Evolutionary conservation across 2,888 invertebrate genomes (phyloP), one percentile per base, ranked within the genome.

Genomic region (Cephalotes varians): DNA sequence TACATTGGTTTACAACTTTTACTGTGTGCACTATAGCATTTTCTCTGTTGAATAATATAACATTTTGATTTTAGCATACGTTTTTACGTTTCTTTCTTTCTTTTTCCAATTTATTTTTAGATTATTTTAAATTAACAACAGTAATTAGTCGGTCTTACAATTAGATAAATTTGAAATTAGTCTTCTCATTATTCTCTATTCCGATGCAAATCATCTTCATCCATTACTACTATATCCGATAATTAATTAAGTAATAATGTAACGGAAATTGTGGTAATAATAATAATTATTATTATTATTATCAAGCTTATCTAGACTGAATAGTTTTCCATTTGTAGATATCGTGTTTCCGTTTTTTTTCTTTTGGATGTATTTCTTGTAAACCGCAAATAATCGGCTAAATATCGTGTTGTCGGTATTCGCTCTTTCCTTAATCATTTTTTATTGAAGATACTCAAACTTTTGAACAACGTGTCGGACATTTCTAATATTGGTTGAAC

Each of bases 1-100:
- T n/a, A 56, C 40, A 58, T 72, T 40, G 15, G 54, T 71, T 54
- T 37, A 51, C 5, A 71, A 25, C 34, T 25, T 37, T 54, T 54
- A 1, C 10, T 25, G n/a, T 6, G 18, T 54, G 4, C 25, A 25
- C 25, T 40, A 25, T 4, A n/a, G n/a, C 65, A 65, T 44, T 47
- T 18, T 65, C 2, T 65, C 12, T 28, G 25, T 18, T 28, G 2
- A 0, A 64, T 15, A 40, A 44, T 28, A 64, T 44, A 64, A 64
- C n/a, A n/a, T n/a, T 44, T 25, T 0, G 21, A 7, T 12, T 21
- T 62, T 12, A 10, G 6, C 5, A 25, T 64, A 25, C 25, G 6
- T 44, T 4, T 25, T 9, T 40, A 0, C 37, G 12, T 34, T 4
- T 62, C 21, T 21, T 0, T 15, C 37, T 62, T 15, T 60, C 21